Evolutionary conservation across 2,113 vertebrate genomes (phyloP).

Genomic region (Oenanthe melanoleuca): DNA sequence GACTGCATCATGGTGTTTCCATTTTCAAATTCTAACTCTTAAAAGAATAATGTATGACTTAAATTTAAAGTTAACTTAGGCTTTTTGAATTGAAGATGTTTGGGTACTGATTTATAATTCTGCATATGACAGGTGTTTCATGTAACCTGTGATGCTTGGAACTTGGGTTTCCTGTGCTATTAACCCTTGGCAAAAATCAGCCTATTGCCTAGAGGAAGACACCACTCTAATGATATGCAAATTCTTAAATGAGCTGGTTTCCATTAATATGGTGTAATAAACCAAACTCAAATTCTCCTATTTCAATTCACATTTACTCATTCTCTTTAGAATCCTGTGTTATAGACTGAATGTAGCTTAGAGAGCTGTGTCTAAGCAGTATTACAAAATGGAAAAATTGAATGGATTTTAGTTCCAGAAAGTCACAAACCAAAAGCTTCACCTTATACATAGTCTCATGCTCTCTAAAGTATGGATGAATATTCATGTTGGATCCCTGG

Average conservation of each 20-base stretch:
- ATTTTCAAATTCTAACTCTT: background rate
- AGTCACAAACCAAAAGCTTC: background rate
- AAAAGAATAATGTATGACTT: background rate
- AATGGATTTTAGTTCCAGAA: background rate
- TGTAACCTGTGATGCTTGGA: background rate
- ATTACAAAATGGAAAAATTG: background rate
- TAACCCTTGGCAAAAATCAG: background rate
- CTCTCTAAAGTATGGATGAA: background rate
- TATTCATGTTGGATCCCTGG: background rate
- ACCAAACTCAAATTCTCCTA: background rate
- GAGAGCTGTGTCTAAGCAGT: background rate
- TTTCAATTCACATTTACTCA: background rate
- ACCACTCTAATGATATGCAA: background rate
- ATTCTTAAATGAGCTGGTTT: background rate
- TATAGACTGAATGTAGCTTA: background rate
- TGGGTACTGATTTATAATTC: background rate
- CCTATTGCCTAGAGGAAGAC: background rate
- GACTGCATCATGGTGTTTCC: background rate
- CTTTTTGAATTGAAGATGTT: background rate
- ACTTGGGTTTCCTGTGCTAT: background rate
- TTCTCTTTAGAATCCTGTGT: background rate
- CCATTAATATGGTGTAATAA: background rate
- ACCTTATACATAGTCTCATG: background rate
- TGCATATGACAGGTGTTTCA: background rate
- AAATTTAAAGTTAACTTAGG: background rate